Evolutionary conservation across 2,113 vertebrate species (phyloP).

Genomic region (Lophius piscatorius): DNA sequence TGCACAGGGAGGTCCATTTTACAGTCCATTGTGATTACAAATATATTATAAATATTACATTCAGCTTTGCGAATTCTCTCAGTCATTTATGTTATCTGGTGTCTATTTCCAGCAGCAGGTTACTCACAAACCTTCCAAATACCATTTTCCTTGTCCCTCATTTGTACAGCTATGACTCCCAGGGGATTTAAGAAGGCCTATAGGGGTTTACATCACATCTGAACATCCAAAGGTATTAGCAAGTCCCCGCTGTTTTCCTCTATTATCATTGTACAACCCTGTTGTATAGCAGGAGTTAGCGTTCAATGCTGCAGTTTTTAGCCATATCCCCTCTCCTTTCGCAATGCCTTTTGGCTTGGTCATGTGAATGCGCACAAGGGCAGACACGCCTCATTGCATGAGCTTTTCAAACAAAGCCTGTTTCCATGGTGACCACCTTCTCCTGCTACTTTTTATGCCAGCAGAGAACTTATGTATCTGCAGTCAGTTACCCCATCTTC

Average conservation of each 20-base stretch:
- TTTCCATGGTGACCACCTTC: slow-evolving; percentile 73
- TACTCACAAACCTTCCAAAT: slow-evolving; percentile 5
- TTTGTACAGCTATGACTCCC: slow-evolving; percentile 34
- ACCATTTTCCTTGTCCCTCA: slow-evolving; percentile 16
- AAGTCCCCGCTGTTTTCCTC: slow-evolving; percentile 6
- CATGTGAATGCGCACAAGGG: slow-evolving; percentile 28
- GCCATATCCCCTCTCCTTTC: slow-evolving; percentile 11
- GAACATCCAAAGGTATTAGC: not conserved
- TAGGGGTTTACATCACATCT: slow-evolving; percentile 36
- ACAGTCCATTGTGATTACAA: too few species aligned
- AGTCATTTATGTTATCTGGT: too few species aligned
- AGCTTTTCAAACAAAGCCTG: slow-evolving; percentile 71
- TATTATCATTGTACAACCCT: slow-evolving; percentile 17
- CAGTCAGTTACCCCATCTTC: slow-evolving; percentile 27
- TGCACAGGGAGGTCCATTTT: too few species aligned
- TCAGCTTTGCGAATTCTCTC: not conserved
- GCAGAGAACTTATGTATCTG: slow-evolving; percentile 51
- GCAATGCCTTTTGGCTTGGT: slow-evolving; percentile 25
- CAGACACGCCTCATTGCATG: slow-evolving; percentile 48
- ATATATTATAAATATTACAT: not conserved
- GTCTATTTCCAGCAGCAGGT: slow-evolving; percentile 14
- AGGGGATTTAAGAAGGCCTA: slow-evolving; percentile 19
- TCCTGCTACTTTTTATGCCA: slow-evolving; percentile 47
- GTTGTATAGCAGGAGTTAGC: not conserved
- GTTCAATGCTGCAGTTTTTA: slow-evolving; percentile 21